Percentiles rank a stretch among this genome's conserved stretches.
Evolutionary conservation across 2,113 vertebrate species (phyloP).

Genomic region (Anas platyrhynchos): DNA sequence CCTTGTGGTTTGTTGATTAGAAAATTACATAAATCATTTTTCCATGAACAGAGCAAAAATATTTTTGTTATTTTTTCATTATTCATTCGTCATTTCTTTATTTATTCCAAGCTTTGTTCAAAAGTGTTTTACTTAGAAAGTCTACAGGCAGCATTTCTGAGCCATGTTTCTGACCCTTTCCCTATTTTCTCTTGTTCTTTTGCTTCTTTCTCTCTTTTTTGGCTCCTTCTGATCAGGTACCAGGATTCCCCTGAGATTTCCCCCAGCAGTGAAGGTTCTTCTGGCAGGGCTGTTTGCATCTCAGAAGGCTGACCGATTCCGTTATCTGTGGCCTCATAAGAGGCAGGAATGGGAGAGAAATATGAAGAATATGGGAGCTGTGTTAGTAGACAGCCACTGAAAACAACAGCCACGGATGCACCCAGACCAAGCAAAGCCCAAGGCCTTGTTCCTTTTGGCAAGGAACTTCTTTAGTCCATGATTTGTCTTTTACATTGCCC

Average conservation of each 20-base stretch:
- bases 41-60: not conserved
- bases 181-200: not conserved
- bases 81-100: not conserved
- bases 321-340: not conserved
- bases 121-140: not conserved
- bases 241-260: not conserved
- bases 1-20: not conserved
- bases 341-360: not conserved
- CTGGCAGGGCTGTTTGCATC: not conserved
- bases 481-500: not conserved
- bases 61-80: not conserved
- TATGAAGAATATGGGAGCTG: not conserved
- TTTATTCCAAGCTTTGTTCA: not conserved
- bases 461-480: not conserved
- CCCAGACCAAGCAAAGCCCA: not conserved
- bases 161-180: rapidly evolving
- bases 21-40: not conserved
- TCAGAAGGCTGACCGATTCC: not conserved
- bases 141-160: not conserved
- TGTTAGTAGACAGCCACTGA: not conserved
- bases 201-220: not conserved
- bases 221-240: not conserved
- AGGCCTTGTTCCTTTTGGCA: not conserved
- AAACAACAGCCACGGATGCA: not conserved
- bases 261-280: not conserved